phyloP scores from a whole-genome alignment of 2,888 invertebrate species.

The Trichacis sp. region DNA sequence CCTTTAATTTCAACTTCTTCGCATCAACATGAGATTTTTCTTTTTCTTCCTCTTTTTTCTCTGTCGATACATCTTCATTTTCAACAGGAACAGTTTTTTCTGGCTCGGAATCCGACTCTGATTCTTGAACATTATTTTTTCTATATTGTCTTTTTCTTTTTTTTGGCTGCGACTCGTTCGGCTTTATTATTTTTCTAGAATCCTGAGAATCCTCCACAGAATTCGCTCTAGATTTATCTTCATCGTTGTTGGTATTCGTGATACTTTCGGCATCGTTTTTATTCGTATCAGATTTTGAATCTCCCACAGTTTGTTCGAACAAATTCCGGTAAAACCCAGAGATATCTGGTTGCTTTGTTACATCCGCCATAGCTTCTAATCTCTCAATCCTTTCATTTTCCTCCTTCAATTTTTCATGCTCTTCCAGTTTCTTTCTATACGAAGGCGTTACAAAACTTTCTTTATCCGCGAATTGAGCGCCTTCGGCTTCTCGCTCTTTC shows the following conservation, averaged over 20 bases:
- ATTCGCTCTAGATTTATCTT: too few species aligned
- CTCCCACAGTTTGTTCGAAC: conserved; percentile 81
- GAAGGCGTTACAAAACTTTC: conserved; percentile 96
- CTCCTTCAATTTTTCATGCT: conserved; percentile 87
- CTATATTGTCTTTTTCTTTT: conserved; percentile 49
- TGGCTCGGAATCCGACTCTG: conserved; percentile 44
- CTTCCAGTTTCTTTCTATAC: conserved; percentile 93
- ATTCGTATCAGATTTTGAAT: conserved; percentile 32
- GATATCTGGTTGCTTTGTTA: conserved; percentile 91
- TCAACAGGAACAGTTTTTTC: too few species aligned
- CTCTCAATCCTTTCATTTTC: conserved; percentile 86
- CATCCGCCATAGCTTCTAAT: conserved; percentile 90
- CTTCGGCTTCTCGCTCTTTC: conserved; percentile 94
- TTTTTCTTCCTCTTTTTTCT: conserved; percentile 18
- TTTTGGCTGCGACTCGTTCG: conserved; percentile 14
- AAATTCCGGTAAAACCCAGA: conserved; percentile 94
- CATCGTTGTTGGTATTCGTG: too few species aligned
- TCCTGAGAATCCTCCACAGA: too few species aligned
- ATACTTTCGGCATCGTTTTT: conserved; percentile 39
- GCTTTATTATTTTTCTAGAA: too few species aligned
- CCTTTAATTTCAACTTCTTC: conserved; percentile 39
- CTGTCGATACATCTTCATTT: too few species aligned
- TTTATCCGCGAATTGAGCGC: conserved; percentile 93
- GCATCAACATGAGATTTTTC: too few species aligned
- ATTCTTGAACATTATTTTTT: conserved; percentile 47